Conservation (phyloP, 2,888 invertebrate species). For the Chaetogeoica ovagalla region DNA sequence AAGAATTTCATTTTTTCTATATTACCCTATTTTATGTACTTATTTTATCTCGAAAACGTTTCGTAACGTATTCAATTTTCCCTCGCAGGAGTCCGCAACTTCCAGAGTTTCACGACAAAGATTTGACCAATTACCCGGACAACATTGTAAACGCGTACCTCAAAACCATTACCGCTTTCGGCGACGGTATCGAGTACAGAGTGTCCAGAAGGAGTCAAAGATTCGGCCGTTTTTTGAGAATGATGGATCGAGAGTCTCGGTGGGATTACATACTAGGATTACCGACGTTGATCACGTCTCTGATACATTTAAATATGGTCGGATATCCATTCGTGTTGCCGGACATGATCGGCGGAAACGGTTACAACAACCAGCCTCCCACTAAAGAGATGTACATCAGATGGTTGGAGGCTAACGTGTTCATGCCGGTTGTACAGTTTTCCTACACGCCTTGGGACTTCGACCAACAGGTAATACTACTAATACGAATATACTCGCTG, state of each 20-base stretch:
- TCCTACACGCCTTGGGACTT: constrained; percentile 81
- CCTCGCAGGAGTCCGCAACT: constrained; percentile 63
- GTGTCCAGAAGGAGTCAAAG: constrained; percentile 73
- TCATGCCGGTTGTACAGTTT: constrained; percentile 79
- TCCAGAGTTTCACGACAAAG: constrained; percentile 6
- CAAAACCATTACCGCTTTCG: constrained; percentile 64
- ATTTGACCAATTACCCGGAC: constrained; percentile 52
- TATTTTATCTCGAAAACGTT: too few species aligned
- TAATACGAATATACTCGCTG: too few species aligned
- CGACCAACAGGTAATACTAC: constrained; percentile 62
- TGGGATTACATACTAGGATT: constrained; percentile 75
- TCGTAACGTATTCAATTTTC: too few species aligned
- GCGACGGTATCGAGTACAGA: constrained; percentile 71
- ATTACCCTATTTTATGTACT: too few species aligned
- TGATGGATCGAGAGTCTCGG: constrained; percentile 74
- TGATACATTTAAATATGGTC: constrained; percentile 67
- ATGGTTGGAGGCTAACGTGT: constrained; percentile 78
- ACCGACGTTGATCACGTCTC: constrained; percentile 71
- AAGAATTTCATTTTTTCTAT: too few species aligned
- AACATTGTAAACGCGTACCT: constrained; percentile 61
- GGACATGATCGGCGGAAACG: constrained; percentile 78
- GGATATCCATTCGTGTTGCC: constrained; percentile 77
- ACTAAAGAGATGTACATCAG: constrained; percentile 72
- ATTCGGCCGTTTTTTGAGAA: constrained; percentile 72
- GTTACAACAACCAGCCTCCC: constrained; percentile 64